Percentiles rank a stretch among this genome's conserved stretches.
Conservation (phyloP, 2,888 invertebrate species). For the Heliconius erato region DNA sequence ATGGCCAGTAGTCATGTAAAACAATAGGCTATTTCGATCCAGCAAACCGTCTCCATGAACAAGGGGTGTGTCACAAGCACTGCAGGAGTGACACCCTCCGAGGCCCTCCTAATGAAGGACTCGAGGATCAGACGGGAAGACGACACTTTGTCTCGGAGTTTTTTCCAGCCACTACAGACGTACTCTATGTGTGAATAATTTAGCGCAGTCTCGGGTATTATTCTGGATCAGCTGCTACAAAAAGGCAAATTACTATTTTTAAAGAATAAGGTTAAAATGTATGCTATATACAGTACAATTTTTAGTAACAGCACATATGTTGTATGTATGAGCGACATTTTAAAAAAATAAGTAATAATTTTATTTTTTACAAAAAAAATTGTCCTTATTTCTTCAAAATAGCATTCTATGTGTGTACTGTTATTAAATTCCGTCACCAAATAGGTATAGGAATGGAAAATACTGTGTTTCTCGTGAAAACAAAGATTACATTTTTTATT, state of each 20-base stretch:
- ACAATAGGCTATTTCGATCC: constrained; percentile 50
- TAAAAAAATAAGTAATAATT: neutral
- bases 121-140: constrained; percentile 60
- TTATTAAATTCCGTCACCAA: too few relatives aligned
- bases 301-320: too few relatives aligned
- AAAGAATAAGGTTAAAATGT: neutral
- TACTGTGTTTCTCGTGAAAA: too few relatives aligned
- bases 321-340: neutral
- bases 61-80: constrained; percentile 60
- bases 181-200: constrained; percentile 51
- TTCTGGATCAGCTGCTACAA: constrained; percentile 48
- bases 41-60: constrained; percentile 48
- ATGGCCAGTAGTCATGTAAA: constrained; percentile 35
- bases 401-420: too few relatives aligned
- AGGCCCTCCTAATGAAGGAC: constrained; percentile 71
- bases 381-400: too few relatives aligned
- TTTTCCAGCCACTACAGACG: constrained; percentile 61
- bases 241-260: constrained; percentile 41
- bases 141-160: constrained; percentile 68
- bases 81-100: constrained; percentile 57
- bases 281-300: too few relatives aligned
- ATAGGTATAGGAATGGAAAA: too few relatives aligned
- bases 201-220: constrained; percentile 45
- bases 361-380: too few relatives aligned
- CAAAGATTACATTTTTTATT: too few relatives aligned